A percentile compares a stretch with the other conserved stretches of the same genome.
Evolutionary conservation across 1,140 invertebrate genomes (phyloP).

Genomic region (Lanistes nyassanus): DNA sequence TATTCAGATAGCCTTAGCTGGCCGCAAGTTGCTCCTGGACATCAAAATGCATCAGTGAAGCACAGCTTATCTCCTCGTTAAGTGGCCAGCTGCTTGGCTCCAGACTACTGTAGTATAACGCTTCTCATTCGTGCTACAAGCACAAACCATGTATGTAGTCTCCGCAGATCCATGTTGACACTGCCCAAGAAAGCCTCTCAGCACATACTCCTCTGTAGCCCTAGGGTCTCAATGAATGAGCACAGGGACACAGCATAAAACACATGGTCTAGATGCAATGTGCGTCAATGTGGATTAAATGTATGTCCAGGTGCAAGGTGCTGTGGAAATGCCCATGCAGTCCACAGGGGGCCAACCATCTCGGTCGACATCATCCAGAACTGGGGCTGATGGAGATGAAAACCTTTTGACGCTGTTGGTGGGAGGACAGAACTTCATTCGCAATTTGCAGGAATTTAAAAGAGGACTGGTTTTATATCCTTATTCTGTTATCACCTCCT

Average conservation of each 20-base stretch:
- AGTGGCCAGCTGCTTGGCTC: too few relatives aligned
- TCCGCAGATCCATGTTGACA: too few relatives aligned
- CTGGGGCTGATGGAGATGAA: background rate
- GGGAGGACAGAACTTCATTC: background rate
- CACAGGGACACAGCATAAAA: background rate
- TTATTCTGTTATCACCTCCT: background rate
- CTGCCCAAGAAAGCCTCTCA: too few relatives aligned
- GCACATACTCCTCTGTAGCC: too few relatives aligned
- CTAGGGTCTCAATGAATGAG: too few relatives aligned
- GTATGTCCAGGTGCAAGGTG: background rate
- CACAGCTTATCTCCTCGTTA: too few relatives aligned
- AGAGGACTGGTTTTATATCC: background rate
- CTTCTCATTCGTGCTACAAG: too few relatives aligned
- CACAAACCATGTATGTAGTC: too few relatives aligned
- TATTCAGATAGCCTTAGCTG: too few relatives aligned
- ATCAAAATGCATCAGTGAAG: too few relatives aligned
- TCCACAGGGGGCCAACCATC: background rate
- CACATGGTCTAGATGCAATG: background rate
- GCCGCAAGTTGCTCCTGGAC: too few relatives aligned
- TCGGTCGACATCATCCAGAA: background rate
- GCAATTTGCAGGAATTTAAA: background rate
- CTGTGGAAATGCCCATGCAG: background rate
- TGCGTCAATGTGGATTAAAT: background rate
- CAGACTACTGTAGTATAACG: too few relatives aligned
- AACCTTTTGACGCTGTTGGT: background rate